phyloP scores from a whole-genome alignment of 2,888 invertebrate species.

The Cheilosia soror region DNA sequence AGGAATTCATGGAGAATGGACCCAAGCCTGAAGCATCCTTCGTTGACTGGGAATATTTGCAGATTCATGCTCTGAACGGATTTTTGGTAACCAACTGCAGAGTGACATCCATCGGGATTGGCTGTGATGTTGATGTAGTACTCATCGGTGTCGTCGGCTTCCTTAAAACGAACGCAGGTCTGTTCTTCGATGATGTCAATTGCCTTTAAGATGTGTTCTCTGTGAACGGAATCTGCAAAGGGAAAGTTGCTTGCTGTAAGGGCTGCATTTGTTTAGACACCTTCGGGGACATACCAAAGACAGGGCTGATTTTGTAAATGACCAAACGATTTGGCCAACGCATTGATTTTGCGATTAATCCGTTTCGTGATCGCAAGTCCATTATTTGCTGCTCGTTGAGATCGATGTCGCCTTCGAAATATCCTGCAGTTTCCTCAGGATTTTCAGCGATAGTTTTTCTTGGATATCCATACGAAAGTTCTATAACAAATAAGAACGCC shows the following conservation, averaged over 20 bases:
- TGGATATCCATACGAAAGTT: slow-evolving; percentile 1
- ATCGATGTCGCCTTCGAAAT: slow-evolving; percentile 90
- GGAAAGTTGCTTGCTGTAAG: neutral
- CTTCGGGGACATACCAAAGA: slow-evolving; percentile 46
- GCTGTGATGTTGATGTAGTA: slow-evolving; percentile 79
- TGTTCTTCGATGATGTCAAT: slow-evolving; percentile 89
- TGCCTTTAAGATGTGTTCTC: slow-evolving; percentile 87
- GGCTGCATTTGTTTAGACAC: neutral
- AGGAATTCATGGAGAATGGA: slow-evolving; percentile 91
- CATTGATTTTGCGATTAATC: slow-evolving; percentile 84
- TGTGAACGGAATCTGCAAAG: slow-evolving; percentile 84
- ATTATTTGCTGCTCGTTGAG: slow-evolving; percentile 83
- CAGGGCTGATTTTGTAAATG: slow-evolving; percentile 86
- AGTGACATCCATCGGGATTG: slow-evolving; percentile 89
- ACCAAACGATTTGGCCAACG: slow-evolving; percentile 88
- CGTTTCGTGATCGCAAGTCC: slow-evolving; percentile 84
- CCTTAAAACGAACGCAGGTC: slow-evolving; percentile 89
- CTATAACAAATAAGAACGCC: neutral
- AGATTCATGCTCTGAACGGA: slow-evolving; percentile 81
- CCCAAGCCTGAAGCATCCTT: slow-evolving; percentile 81
- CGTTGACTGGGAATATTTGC: slow-evolving; percentile 77
- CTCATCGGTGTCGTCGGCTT: slow-evolving; percentile 83
- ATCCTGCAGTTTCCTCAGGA: slow-evolving; percentile 90
- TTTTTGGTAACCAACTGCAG: slow-evolving; percentile 87
- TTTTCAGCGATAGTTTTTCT: slow-evolving; percentile 81